These are phyloP conservation scores for Helicolenus hilgendorfi DNA, from an alignment of 2,797 vertebrate species.

Conservation along the genomic window DNA sequence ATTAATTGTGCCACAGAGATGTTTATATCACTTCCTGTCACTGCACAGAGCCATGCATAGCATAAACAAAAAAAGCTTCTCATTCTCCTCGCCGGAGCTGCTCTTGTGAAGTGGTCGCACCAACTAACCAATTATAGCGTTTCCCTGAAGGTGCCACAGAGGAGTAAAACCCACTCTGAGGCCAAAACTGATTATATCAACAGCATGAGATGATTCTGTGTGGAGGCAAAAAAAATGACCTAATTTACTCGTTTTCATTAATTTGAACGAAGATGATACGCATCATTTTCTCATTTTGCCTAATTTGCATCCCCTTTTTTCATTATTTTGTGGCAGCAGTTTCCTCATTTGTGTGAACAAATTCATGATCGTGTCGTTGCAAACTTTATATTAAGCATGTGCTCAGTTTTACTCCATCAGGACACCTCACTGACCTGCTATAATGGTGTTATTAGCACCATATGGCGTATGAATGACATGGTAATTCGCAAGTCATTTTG, in stretches of 20 bases:
- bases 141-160: slow-evolving; percentile 70
- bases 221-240: slow-evolving; percentile 65
- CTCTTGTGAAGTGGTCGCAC: slow-evolving; percentile 34
- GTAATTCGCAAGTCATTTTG: background rate
- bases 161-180: slow-evolving; percentile 58
- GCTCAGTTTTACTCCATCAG: slow-evolving; percentile 24
- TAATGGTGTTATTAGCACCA: background rate
- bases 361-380: slow-evolving; percentile 16
- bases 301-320: slow-evolving; percentile 44
- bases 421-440: slow-evolving; percentile 18
- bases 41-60: background rate
- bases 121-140: slow-evolving; percentile 61
- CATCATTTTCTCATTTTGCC: slow-evolving; percentile 67
- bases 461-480: background rate
- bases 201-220: slow-evolving; percentile 60
- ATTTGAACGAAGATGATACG: slow-evolving; percentile 62
- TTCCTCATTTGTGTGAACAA: slow-evolving; percentile 32
- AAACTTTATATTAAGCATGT: slow-evolving; percentile 30
- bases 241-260: slow-evolving; percentile 63
- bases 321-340: slow-evolving; percentile 34
- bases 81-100: background rate
- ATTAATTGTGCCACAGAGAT: slow-evolving; percentile 19
- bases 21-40: background rate
- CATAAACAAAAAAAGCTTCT: background rate
- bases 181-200: slow-evolving; percentile 65